Evolutionary conservation across 2,888 invertebrate genomes (phyloP).

Genomic region (Coecobrya sp.): DNA sequence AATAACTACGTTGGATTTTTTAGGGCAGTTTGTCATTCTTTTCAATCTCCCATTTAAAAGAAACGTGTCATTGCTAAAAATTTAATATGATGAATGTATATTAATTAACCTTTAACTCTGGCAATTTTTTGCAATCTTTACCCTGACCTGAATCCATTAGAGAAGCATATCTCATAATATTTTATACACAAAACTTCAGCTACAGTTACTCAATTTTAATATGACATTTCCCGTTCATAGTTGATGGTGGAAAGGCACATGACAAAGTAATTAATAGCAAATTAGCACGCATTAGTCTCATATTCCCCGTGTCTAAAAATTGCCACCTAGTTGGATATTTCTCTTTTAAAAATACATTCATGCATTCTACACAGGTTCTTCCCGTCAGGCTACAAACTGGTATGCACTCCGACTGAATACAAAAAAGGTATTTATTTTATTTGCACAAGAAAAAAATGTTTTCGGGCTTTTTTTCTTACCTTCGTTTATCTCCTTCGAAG

Average conservation of each 20-base stretch:
- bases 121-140: conserved; percentile 30
- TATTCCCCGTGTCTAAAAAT: background rate
- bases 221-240: background rate
- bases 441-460: background rate
- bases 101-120: conserved; percentile 69
- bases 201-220: background rate
- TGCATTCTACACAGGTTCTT: background rate
- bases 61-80: conserved; percentile 69
- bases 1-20: background rate
- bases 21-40: conserved; percentile 40
- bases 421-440: background rate
- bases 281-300: background rate
- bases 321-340: background rate
- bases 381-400: background rate
- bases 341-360: background rate
- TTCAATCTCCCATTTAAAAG: background rate
- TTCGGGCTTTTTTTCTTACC: conserved; percentile 32
- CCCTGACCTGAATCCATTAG: conserved; percentile 59
- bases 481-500: conserved; percentile 2
- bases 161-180: conserved; percentile 18
- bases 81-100: conserved; percentile 59
- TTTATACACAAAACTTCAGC: background rate
- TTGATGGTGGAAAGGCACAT: background rate
- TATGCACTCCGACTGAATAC: conserved; percentile 1
- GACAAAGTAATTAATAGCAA: conserved; percentile 14